Evolutionary conservation across 2,888 invertebrate species (phyloP), one percentile per base, ranked within the genome.

Genomic region (Andrena bicolor): DNA sequence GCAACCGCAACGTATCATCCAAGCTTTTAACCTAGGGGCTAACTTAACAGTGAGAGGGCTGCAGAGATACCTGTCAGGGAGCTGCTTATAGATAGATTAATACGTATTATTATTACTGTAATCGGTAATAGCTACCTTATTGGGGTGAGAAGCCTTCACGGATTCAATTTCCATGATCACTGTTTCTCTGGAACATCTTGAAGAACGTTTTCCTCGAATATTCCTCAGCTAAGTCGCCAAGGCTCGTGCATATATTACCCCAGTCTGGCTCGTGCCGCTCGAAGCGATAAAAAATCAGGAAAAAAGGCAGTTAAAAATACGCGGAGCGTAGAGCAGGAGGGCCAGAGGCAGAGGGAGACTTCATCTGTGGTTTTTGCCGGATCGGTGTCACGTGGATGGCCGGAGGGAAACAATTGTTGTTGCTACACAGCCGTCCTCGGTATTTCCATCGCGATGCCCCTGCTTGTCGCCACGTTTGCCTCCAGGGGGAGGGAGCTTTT

Each of bases 331-430:
- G 32, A 53, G 76, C 49, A 51, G 35, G 32, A 41, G 66, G 71
- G 68, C 23, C 48, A 73, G 23, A 26, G 53, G 26, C 26, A 41
- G 35, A 23, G 63, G 56, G 73, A 65, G 23, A 51, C 8, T 64
- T 71, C 66, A 65, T 56, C 53, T 41, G 53, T 48, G 60, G 51
- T 74, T 83, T 71, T 77, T 75, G 69, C 56, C 53, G 80, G 72
- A 69, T 73, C 66, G 74, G 70, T 77, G 79, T 79, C 86, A 65
- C 20, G 76, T 72, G 84, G 76, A 80, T 56, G 61, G 56, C 80
- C 71, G 48, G 78, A 84, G 75, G 70, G 72, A 85, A 83, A 75
- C 78, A 82, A 86, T 86, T 80, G 74, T 71, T 72, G 76, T 71
- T 76, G 58, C 53, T 61, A 26, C 53, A 68, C 71, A 70, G 73